phyloP scores from a whole-genome alignment of 2,113 vertebrate species.

The Hiodon alosoides region DNA sequence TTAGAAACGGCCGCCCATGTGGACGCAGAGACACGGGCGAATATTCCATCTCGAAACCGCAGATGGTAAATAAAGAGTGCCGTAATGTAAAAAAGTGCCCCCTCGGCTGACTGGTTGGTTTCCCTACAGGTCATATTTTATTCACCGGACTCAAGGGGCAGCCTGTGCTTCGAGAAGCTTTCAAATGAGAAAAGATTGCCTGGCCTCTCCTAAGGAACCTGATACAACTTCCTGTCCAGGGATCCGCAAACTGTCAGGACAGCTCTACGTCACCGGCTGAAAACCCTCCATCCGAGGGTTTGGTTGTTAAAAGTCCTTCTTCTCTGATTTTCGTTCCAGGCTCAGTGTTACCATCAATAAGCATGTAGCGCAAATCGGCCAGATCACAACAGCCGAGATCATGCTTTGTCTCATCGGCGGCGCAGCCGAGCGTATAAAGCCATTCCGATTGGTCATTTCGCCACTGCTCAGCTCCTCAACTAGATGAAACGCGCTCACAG shows the following conservation, averaged over 20 bases:
- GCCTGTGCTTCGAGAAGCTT: slow-evolving; percentile 5
- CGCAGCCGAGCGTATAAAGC: too few relatives aligned
- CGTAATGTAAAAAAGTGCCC: background rate
- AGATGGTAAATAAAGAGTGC: slow-evolving; percentile 1
- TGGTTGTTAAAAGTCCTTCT: background rate
- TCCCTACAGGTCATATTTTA: slow-evolving; percentile 7
- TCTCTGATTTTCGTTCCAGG: background rate
- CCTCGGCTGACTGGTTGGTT: slow-evolving; percentile 3
- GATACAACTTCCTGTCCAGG: background rate
- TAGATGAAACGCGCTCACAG: too few relatives aligned
- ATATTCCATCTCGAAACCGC: too few relatives aligned
- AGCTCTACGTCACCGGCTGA: slow-evolving; percentile 7
- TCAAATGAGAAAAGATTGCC: slow-evolving; percentile 16
- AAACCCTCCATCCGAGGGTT: background rate
- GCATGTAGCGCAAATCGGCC: background rate
- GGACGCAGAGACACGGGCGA: too few relatives aligned
- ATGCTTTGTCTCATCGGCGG: background rate
- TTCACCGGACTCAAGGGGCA: slow-evolving; percentile 18
- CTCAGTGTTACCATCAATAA: background rate
- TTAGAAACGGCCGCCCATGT: too few relatives aligned
- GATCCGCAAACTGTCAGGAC: slow-evolving; percentile 12
- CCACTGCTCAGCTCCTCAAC: too few relatives aligned
- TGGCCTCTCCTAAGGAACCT: background rate
- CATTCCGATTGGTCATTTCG: too few relatives aligned
- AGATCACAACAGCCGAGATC: background rate